These are phyloP conservation scores for Macrosoma leucophasiata DNA, from an alignment of 2,888 invertebrate genomes.

Conservation along the genomic window DNA sequence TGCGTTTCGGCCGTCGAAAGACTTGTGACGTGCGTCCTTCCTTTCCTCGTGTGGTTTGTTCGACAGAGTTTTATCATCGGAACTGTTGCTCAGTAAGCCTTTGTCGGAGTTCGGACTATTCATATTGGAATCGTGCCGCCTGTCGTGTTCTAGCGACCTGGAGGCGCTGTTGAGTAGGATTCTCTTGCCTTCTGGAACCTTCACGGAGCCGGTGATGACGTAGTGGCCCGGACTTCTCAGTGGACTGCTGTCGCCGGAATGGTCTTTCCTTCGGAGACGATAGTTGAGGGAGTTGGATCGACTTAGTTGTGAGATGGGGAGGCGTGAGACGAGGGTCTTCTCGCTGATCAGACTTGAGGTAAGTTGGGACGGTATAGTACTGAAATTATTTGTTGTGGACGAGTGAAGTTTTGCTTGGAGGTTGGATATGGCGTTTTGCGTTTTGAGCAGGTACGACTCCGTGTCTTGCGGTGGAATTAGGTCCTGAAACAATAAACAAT, in stretches of 20 bases:
- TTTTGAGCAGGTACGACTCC: constrained; percentile 74
- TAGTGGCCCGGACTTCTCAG: constrained; percentile 64
- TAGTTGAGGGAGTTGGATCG: constrained; percentile 69
- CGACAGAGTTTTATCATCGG: constrained; percentile 65
- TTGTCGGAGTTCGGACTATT: constrained; percentile 60
- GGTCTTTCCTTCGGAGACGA: constrained; percentile 54
- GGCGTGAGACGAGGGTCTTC: constrained; percentile 59
- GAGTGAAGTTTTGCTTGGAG: constrained; percentile 75
- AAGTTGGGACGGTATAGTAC: constrained; percentile 51
- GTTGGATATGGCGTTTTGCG: constrained; percentile 77
- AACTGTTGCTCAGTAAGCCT: constrained; percentile 56
- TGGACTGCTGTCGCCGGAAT: constrained; percentile 58
- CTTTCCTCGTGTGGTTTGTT: constrained; percentile 60
- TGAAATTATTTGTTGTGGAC: constrained; percentile 45
- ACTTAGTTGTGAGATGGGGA: constrained; percentile 64
- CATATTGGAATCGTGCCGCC: constrained; percentile 54
- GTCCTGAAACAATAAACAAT: constrained; percentile 55
- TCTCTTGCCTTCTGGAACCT: constrained; percentile 49
- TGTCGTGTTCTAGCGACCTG: constrained; percentile 57
- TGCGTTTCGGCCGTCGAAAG: constrained; percentile 65
- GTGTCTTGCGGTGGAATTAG: constrained; percentile 69
- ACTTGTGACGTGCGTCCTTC: constrained; percentile 72
- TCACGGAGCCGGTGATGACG: constrained; percentile 63
- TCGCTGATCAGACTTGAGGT: constrained; percentile 64
- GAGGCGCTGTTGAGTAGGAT: constrained; percentile 54